Percentiles rank a stretch among this genome's conserved stretches.
Evolutionary conservation across 1,140 invertebrate genomes (phyloP).

Genomic region (Lepidotrigona ventralis): DNA sequence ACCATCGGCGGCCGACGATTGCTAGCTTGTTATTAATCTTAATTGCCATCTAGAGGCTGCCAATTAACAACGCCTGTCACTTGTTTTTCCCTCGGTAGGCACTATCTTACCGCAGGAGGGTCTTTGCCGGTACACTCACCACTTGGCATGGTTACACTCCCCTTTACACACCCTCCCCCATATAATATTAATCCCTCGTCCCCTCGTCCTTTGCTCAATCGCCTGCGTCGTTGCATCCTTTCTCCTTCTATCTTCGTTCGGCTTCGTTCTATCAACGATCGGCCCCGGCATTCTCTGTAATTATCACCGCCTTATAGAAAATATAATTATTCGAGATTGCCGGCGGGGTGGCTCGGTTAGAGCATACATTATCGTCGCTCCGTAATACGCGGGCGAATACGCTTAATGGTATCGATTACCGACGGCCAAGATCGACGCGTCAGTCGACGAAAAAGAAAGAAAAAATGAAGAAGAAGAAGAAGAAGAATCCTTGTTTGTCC

Average conservation of each 20-base stretch:
- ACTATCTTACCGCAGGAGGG: constrained; percentile 41
- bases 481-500: background rate
- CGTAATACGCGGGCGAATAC: constrained; percentile 24
- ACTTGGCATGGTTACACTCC: constrained; percentile 9
- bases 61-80: constrained; percentile 78
- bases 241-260: constrained; percentile 33
- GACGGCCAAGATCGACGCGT: background rate
- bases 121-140: constrained; percentile 29
- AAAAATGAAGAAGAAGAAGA: too few species aligned
- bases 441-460: background rate
- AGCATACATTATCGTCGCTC: constrained; percentile 50
- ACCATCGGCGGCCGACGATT: constrained; percentile 60
- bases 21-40: constrained; percentile 75
- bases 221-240: background rate
- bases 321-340: constrained; percentile 58
- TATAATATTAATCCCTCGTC: constrained; percentile 31
- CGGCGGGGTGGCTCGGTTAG: constrained; percentile 24
- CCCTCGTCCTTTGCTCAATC: too few species aligned
- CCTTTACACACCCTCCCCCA: constrained; percentile 23
- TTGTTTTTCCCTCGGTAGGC: constrained; percentile 57
- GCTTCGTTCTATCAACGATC: constrained; percentile 41
- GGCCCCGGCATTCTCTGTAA: constrained; percentile 66
- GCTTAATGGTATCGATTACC: constrained; percentile 52
- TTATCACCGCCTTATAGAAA: constrained; percentile 60
- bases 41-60: constrained; percentile 76